A percentile compares a stretch with the other conserved stretches of the same genome.
Conservation (phyloP, 2,113 vertebrate species). For the Daboia siamensis region DNA sequence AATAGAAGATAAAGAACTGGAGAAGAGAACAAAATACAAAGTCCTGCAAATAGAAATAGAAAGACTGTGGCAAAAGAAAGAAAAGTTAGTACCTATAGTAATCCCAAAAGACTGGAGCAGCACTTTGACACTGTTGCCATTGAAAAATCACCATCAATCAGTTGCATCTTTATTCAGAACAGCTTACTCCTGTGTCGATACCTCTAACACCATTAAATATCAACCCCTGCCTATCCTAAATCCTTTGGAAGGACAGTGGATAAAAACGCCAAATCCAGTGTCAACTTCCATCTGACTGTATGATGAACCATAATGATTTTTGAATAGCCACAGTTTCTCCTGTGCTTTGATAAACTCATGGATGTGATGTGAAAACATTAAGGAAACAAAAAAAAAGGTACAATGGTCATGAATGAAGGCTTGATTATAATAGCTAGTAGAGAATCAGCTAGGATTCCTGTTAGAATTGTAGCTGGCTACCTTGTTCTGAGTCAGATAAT, state of each 20-base stretch:
- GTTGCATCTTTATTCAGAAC: neutral
- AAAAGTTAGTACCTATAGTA: neutral
- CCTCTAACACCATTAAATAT: neutral
- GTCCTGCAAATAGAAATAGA: neutral
- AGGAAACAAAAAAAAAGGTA: neutral
- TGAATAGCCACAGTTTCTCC: neutral
- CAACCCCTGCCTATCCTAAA: neutral
- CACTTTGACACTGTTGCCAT: neutral
- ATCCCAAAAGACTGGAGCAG: neutral
- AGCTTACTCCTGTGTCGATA: neutral
- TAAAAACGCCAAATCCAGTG: neutral
- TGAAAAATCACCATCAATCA: neutral
- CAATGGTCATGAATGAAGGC: neutral
- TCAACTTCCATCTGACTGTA: neutral
- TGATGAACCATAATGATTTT: neutral
- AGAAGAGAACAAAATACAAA: neutral
- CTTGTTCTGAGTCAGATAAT: neutral
- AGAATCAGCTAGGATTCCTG: neutral
- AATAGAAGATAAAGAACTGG: neutral
- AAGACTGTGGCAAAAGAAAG: neutral
- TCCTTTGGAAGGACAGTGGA: neutral
- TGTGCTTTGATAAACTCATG: neutral
- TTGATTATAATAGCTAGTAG: neutral
- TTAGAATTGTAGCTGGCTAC: neutral
- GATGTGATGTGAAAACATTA: neutral